Evolutionary conservation across 2,888 invertebrate genomes (phyloP).

Genomic region (Volucella inanis): DNA sequence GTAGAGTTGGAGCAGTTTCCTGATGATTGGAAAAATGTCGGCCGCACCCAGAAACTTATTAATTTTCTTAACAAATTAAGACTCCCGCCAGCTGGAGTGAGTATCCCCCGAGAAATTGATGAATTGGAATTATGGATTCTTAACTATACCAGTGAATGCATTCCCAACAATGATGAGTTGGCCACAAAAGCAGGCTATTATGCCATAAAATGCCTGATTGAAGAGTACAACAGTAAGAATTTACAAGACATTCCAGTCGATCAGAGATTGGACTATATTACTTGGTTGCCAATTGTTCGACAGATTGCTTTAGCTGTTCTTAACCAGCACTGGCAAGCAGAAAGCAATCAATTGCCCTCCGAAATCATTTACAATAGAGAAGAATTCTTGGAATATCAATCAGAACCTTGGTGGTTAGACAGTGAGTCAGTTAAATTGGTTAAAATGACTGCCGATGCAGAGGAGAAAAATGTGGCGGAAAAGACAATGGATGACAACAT

Average conservation of each 20-base stretch:
- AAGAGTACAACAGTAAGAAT: slow-evolving; percentile 72
- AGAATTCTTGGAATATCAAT: slow-evolving; percentile 76
- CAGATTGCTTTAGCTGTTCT: slow-evolving; percentile 77
- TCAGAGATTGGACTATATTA: slow-evolving; percentile 68
- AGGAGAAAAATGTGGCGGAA: slow-evolving; percentile 8
- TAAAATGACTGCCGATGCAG: slow-evolving; percentile 44
- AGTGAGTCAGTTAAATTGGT: slow-evolving; percentile 76
- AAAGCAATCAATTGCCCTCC: slow-evolving; percentile 66
- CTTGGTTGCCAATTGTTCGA: slow-evolving; percentile 79
- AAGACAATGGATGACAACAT: slow-evolving; percentile 43
- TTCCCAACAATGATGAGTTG: slow-evolving; percentile 76
- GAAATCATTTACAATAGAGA: slow-evolving; percentile 79
- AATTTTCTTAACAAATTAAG: slow-evolving; percentile 84
- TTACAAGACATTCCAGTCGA: slow-evolving; percentile 55
- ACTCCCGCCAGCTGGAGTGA: slow-evolving; percentile 79
- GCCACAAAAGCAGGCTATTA: slow-evolving; percentile 77
- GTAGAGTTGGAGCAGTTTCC: slow-evolving; percentile 88
- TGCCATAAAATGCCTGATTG: slow-evolving; percentile 78
- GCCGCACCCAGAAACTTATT: slow-evolving; percentile 84
- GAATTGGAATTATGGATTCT: slow-evolving; percentile 77
- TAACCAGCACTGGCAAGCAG: slow-evolving; percentile 58
- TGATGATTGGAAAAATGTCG: slow-evolving; percentile 84
- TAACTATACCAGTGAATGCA: slow-evolving; percentile 76
- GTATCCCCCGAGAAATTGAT: slow-evolving; percentile 69
- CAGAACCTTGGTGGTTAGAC: slow-evolving; percentile 79